Percentiles rank a stretch among this genome's conserved stretches.
These are phyloP conservation scores for Crotophaga sulcirostris DNA, from an alignment of 2,113 vertebrate species.

Conservation along the genomic window DNA sequence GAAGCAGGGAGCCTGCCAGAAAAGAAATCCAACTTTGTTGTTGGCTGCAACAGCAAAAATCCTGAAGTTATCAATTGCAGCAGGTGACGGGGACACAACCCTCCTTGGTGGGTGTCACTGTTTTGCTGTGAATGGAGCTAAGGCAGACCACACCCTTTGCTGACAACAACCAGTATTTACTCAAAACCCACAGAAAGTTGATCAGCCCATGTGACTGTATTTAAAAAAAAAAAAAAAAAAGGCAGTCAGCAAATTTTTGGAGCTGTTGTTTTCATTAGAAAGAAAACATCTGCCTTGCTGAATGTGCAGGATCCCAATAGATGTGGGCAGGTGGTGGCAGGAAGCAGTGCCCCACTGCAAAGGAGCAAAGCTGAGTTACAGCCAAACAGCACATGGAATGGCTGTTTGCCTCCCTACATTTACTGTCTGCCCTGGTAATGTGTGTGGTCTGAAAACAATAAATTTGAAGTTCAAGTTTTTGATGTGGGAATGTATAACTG, in stretches of 20 bases:
- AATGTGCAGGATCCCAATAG: neutral
- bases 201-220: neutral
- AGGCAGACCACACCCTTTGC: neutral
- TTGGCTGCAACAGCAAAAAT: neutral
- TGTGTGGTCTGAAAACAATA: neutral
- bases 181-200: neutral
- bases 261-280: neutral
- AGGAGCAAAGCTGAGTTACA: neutral
- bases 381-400: fast-evolving
- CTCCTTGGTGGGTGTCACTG: neutral
- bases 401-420: neutral
- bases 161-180: neutral
- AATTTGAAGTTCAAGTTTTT: neutral
- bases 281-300: neutral
- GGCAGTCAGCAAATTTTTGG: neutral
- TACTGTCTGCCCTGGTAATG: neutral
- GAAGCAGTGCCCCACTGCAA: neutral
- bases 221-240: neutral
- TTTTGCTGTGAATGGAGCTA: neutral
- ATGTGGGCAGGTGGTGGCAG: neutral
- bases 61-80: neutral
- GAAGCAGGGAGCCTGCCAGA: neutral
- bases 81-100: neutral
- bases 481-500: neutral
- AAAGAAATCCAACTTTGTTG: neutral